Base-by-base conservation (phyloP, 2,888 invertebrate genomes). In the Apamea monoglypha region DNA sequence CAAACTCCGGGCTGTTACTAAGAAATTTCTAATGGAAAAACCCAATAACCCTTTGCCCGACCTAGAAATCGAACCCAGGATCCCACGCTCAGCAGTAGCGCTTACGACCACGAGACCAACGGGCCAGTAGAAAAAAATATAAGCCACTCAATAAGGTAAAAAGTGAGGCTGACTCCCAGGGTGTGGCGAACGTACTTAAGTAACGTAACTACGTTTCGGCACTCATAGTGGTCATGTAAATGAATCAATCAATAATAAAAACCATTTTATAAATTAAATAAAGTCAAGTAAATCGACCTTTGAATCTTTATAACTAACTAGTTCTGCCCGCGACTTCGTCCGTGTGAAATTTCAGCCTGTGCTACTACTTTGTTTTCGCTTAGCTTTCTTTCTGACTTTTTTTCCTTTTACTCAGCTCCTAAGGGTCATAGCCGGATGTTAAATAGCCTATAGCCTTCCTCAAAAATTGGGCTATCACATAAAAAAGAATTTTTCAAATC, bases 221-320 rank as follows among this genome's bases (percentile, higher is more conserved):
- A 40, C 16, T 70, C 10, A 1, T 3, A 10, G 21, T 40, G n/a
- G 8, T 47, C 47, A 47, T 36, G n/a, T 5, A 18, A 77, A 77
- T 77, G 25, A 76, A 0, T 44, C 63, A 64, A 66, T 56, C n/a
- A 29, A 47, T 47, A 36, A 56, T 10, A 36, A 64, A 66, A 47
- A 21, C 29, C 6, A 77, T 56, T 77, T 32, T n/a, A 53, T 21
- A 32, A 78, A 68, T 25, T 25, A 36, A 77, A 53, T 16, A 53
- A n/a, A 56, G 1, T 18, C 21, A 53, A 53, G 25, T n/a, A 25
- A 56, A 56, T 25, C 25, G 25, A 56, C 25, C 56, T 25, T 56
- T 56, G n/a, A 56, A 56, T 56, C 25, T 56, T 25, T 56, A 12
- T 12, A 10, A 12, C 25, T 56, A 25, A 59, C n/a, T 59, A n/a